These are phyloP conservation scores for Montifringilla adamsi DNA, from an alignment of 2,113 vertebrate species.

Conservation along the genomic window DNA sequence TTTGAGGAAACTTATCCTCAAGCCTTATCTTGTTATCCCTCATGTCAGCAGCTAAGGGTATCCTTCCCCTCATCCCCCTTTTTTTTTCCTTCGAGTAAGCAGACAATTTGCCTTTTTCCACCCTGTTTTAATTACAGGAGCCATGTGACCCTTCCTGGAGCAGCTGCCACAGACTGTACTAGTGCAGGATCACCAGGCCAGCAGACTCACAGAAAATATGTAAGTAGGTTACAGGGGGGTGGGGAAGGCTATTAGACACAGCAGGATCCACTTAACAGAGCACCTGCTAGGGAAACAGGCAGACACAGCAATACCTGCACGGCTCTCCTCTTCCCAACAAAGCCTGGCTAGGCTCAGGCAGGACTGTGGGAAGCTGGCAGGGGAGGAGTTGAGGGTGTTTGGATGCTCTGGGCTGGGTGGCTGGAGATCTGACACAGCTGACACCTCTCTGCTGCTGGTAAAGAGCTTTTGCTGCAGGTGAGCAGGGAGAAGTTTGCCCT, in stretches of 20 bases:
- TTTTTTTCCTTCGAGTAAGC: neutral
- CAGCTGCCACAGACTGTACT: neutral
- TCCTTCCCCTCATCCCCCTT: neutral
- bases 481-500: neutral
- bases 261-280: conserved; percentile 4
- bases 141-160: neutral
- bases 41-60: neutral
- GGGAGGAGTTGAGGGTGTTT: neutral
- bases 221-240: conserved; percentile 22
- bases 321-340: neutral
- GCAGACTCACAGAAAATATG: neutral
- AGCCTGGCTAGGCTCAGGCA: neutral
- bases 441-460: neutral
- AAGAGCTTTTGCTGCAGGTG: neutral
- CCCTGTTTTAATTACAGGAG: conserved; percentile 27
- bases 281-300: neutral
- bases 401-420: neutral
- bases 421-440: neutral
- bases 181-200: neutral
- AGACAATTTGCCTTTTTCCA: neutral
- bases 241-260: neutral
- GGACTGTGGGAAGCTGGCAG: rapidly evolving
- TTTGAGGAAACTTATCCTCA: neutral
- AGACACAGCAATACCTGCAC: neutral
- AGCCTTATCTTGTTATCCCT: neutral